Conservation (phyloP, 1,140 invertebrate genomes). For the Drosophila sp. region DNA sequence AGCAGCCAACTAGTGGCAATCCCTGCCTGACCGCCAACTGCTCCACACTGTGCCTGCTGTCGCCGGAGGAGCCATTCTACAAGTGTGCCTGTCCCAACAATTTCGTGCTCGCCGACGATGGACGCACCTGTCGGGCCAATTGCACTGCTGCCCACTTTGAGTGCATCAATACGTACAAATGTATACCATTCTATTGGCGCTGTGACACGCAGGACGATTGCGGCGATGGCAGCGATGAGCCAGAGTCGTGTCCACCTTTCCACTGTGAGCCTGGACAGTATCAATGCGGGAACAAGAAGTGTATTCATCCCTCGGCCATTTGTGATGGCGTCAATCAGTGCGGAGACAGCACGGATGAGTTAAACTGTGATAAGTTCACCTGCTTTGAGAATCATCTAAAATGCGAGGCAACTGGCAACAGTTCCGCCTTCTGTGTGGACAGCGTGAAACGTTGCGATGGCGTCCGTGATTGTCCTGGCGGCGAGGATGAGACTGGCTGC, state of each 20-base stretch:
- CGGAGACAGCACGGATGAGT: constrained; percentile 87
- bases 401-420: constrained; percentile 68
- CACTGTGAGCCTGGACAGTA: constrained; percentile 91
- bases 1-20: constrained; percentile 82
- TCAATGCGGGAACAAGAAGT: constrained; percentile 89
- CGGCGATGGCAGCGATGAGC: constrained; percentile 92
- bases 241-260: constrained; percentile 88
- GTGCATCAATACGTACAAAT: constrained; percentile 91
- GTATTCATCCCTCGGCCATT: constrained; percentile 88
- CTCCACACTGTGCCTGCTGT: constrained; percentile 91
- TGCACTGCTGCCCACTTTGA: constrained; percentile 93
- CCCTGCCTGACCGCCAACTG: constrained; percentile 88
- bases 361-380: constrained; percentile 87
- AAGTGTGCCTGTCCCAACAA: constrained; percentile 93
- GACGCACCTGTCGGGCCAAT: constrained; percentile 89
- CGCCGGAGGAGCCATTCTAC: constrained; percentile 87
- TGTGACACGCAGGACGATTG: constrained; percentile 94
- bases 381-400: constrained; percentile 80
- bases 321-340: constrained; percentile 90
- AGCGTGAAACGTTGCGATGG: constrained; percentile 83
- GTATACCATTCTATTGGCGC: constrained; percentile 92
- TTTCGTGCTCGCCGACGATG: constrained; percentile 89
- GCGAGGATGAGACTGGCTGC: constrained; percentile 88
- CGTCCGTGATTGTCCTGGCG: constrained; percentile 89
- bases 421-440: constrained; percentile 78